These are phyloP conservation scores for Protosalanx chinensis DNA, from an alignment of 2,797 vertebrate species.

Conservation along the genomic window DNA sequence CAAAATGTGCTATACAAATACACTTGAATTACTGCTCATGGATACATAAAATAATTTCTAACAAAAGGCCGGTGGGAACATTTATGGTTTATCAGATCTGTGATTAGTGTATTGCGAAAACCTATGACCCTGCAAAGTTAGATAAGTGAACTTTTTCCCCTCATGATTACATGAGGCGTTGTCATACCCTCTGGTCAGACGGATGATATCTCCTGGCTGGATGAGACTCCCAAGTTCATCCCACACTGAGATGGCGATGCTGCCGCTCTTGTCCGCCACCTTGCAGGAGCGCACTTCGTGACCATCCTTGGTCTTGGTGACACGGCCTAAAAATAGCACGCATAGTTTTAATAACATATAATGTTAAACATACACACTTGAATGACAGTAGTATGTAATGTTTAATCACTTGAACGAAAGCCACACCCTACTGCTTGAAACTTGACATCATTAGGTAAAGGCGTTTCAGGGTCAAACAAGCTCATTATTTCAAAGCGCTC, in stretches of 20 bases:
- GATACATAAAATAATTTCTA: no score
- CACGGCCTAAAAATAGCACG: constrained; percentile 75
- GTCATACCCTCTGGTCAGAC: constrained; percentile 92
- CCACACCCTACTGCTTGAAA: no score
- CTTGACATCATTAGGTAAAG: no score
- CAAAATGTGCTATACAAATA: no score
- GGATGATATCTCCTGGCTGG: constrained; percentile 95
- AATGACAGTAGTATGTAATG: neutral
- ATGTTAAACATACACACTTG: neutral
- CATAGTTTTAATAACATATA: neutral
- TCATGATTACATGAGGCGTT: neutral
- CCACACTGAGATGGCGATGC: constrained; percentile 98
- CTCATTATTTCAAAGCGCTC: no score
- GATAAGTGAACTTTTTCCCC: neutral
- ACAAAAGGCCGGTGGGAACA: no score
- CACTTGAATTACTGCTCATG: no score
- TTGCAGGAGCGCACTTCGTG: constrained; percentile 97
- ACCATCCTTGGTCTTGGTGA: constrained; percentile 98
- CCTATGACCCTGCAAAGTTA: neutral
- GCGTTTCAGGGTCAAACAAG: no score
- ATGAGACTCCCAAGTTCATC: constrained; percentile 95
- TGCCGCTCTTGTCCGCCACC: constrained; percentile 95
- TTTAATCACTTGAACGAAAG: neutral
- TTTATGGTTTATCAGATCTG: no score
- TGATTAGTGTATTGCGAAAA: no score